Evolutionary conservation across 2,888 invertebrate species (phyloP).

Genomic region (Ditula angustiorana): DNA sequence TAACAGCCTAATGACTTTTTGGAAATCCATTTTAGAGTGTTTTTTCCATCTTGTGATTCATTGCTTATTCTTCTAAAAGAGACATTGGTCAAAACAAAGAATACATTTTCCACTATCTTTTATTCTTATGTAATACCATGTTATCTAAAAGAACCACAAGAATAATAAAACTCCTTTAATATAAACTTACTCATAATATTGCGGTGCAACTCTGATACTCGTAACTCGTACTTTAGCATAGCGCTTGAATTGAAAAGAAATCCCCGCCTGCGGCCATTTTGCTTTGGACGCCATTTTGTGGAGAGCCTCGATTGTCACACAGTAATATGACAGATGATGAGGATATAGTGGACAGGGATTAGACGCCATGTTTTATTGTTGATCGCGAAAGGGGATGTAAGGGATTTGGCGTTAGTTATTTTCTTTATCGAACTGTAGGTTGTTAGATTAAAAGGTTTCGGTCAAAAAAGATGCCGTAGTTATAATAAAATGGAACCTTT

Average conservation of each 20-base stretch:
- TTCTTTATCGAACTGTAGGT: neutral
- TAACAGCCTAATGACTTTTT: too few relatives aligned
- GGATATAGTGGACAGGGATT: slow-evolving; percentile 31
- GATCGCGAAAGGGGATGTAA: neutral
- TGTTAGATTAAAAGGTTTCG: neutral
- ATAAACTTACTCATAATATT: too few relatives aligned
- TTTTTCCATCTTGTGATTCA: too few relatives aligned
- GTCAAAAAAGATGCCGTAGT: neutral
- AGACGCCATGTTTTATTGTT: slow-evolving; percentile 25
- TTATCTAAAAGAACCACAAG: too few relatives aligned
- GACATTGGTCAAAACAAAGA: too few relatives aligned
- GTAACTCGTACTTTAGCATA: slow-evolving; percentile 2
- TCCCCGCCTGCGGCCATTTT: slow-evolving; percentile 8
- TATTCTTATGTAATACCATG: too few relatives aligned
- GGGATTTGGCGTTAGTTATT: slow-evolving; percentile 21
- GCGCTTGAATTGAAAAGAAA: slow-evolving; percentile 25
- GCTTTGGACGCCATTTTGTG: slow-evolving; percentile 13
- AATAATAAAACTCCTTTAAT: too few relatives aligned
- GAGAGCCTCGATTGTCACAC: slow-evolving; percentile 22
- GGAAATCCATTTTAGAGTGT: too few relatives aligned
- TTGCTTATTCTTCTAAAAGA: too few relatives aligned
- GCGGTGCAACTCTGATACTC: neutral
- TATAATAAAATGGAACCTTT: neutral
- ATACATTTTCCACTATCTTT: too few relatives aligned
- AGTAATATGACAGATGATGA: slow-evolving; percentile 36